Percentiles rank a stretch among this genome's conserved stretches.
These are phyloP conservation scores for Chroicocephalus ridibundus DNA, from an alignment of 2,113 vertebrate genomes.

Conservation along the genomic window DNA sequence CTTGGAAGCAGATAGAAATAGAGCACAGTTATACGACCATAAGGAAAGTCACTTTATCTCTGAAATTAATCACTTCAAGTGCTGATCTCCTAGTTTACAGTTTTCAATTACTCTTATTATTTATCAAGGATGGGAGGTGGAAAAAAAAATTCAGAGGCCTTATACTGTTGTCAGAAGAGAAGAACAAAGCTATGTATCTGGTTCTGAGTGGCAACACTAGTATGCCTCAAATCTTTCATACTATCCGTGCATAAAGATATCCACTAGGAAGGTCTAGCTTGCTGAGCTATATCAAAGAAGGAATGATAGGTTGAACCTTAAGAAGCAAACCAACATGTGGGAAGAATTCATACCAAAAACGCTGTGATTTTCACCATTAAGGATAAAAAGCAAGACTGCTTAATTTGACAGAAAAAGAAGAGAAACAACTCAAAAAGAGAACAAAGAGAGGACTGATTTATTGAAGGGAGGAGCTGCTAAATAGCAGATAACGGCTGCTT, in stretches of 20 bases:
- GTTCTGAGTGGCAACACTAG: background rate
- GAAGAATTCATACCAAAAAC: background rate
- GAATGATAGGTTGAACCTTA: background rate
- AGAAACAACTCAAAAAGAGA: background rate
- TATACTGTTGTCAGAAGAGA: background rate
- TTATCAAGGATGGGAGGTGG: background rate
- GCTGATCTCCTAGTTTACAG: background rate
- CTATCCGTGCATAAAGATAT: background rate
- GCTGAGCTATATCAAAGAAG: background rate
- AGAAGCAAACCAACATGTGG: background rate
- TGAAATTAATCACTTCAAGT: background rate
- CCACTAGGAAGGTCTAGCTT: background rate
- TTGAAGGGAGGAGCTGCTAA: background rate
- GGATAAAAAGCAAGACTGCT: background rate
- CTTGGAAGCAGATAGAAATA: background rate
- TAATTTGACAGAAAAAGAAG: background rate
- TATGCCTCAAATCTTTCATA: background rate
- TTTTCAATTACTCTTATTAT: background rate
- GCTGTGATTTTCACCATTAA: background rate
- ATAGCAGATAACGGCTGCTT: background rate
- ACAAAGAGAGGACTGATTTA: background rate
- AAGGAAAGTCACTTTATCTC: background rate
- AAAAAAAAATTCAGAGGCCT: background rate
- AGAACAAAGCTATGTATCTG: background rate
- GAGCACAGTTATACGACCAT: background rate